phyloP scores from a whole-genome alignment of 2,113 vertebrate genomes.

The Eurystomus gularis region DNA sequence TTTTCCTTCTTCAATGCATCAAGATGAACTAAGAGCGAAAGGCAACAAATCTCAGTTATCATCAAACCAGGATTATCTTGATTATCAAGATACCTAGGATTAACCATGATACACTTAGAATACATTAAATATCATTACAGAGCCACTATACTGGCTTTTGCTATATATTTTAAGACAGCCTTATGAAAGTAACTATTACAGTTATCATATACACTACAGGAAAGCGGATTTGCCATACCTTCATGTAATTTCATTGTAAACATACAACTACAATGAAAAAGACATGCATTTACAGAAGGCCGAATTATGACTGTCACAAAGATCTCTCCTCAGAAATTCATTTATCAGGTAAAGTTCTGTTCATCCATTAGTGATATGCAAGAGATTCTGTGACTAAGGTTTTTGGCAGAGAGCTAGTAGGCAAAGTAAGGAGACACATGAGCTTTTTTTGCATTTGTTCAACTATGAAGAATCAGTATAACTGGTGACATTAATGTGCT shows the following conservation, averaged over 20 bases:
- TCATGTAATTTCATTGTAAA: neutral
- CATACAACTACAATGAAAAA: neutral
- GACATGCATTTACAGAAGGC: neutral
- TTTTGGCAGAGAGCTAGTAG: neutral
- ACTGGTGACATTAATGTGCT: neutral
- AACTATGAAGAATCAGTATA: neutral
- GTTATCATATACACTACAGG: neutral
- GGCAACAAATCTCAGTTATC: neutral
- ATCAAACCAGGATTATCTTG: neutral
- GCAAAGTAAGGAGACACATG: neutral
- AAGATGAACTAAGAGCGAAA: neutral
- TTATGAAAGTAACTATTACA: neutral
- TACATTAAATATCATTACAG: neutral
- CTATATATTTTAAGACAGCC: neutral
- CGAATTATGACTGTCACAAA: neutral
- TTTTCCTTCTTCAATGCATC: neutral
- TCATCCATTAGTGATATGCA: neutral
- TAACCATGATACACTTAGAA: neutral
- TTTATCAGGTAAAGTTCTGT: neutral
- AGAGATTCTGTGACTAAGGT: neutral
- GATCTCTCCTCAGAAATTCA: neutral
- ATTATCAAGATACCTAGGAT: neutral
- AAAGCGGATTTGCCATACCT: neutral
- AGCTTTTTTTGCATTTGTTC: neutral
- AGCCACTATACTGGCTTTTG: neutral